Evolutionary conservation across 2,888 invertebrate genomes (phyloP).

Genomic region (Epirrita christyi): DNA sequence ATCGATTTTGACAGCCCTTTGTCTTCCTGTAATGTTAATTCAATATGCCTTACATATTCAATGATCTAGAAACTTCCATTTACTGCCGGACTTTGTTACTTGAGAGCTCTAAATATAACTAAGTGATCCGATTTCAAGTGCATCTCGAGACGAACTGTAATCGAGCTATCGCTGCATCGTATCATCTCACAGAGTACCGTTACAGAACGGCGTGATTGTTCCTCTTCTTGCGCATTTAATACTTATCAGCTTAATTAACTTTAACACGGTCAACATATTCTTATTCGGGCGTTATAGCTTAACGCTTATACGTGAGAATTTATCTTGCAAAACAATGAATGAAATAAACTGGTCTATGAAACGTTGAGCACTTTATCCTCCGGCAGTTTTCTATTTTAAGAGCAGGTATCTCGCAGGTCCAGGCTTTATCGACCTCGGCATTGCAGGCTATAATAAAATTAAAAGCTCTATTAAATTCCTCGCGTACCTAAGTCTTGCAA

Average conservation of each 20-base stretch:
- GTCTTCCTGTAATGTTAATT: conserved; percentile 65
- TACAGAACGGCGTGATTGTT: conserved; percentile 59
- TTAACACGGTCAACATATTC: conserved; percentile 61
- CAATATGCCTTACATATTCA: conserved; percentile 39
- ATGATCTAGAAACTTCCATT: conserved; percentile 41
- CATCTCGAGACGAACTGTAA: conserved; percentile 58
- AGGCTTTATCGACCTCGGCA: conserved; percentile 51
- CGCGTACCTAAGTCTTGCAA: conserved; percentile 46
- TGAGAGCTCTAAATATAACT: conserved; percentile 36
- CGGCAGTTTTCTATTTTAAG: conserved; percentile 64
- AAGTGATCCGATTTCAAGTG: conserved; percentile 64
- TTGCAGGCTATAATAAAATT: conserved; percentile 59
- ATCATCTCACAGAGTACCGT: conserved; percentile 50
- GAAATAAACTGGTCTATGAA: conserved; percentile 47
- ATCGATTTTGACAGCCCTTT: conserved; percentile 63
- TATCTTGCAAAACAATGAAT: conserved; percentile 44
- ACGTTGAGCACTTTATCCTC: conserved; percentile 56
- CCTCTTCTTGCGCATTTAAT: conserved; percentile 47
- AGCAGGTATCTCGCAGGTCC: conserved; percentile 59
- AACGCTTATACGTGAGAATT: conserved; percentile 44
- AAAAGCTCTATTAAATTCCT: conserved; percentile 60
- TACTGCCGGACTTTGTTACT: conserved; percentile 26
- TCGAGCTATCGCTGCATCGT: conserved; percentile 46
- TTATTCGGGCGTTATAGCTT: conserved; percentile 48
- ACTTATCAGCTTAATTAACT: conserved; percentile 65